phyloP scores from a whole-genome alignment of 1,140 invertebrate species.

The Heliconius congener region DNA sequence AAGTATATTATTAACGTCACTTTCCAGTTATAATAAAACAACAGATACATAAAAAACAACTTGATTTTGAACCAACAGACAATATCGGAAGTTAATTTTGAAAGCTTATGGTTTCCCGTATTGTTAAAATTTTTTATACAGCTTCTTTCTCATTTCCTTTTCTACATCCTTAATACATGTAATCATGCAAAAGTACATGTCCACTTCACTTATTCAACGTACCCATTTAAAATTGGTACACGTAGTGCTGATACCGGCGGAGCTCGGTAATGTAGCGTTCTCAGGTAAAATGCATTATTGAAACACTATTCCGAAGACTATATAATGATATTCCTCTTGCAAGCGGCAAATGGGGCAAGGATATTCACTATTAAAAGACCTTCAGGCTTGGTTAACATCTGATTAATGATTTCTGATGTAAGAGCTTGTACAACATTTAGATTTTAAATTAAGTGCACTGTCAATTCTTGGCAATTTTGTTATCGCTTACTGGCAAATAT shows the following conservation, averaged over 20 bases:
- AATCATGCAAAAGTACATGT: not conserved
- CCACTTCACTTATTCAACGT: not conserved
- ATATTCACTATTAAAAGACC: not conserved
- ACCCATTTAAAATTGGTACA: not conserved
- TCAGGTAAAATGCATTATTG: conserved; percentile 12
- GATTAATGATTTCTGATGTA: not conserved
- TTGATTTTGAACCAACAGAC: no score
- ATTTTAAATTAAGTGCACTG: not conserved
- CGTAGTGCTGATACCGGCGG: not conserved
- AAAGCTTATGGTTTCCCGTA: no score
- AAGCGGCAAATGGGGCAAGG: not conserved
- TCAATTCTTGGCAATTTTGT: no score
- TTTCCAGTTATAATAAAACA: no score
- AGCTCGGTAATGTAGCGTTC: conserved; percentile 5
- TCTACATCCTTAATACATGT: not conserved
- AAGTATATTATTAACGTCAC: no score
- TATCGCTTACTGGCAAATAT: no score
- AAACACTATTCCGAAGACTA: not conserved
- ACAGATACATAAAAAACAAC: no score
- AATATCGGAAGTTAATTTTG: no score
- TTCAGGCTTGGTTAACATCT: conserved; percentile 5
- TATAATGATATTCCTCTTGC: not conserved
- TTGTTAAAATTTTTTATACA: not conserved
- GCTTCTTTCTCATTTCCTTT: not conserved
- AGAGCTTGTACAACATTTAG: not conserved